Conservation (phyloP, 2,888 invertebrate species). For the Ichneumoninae sp. region DNA sequence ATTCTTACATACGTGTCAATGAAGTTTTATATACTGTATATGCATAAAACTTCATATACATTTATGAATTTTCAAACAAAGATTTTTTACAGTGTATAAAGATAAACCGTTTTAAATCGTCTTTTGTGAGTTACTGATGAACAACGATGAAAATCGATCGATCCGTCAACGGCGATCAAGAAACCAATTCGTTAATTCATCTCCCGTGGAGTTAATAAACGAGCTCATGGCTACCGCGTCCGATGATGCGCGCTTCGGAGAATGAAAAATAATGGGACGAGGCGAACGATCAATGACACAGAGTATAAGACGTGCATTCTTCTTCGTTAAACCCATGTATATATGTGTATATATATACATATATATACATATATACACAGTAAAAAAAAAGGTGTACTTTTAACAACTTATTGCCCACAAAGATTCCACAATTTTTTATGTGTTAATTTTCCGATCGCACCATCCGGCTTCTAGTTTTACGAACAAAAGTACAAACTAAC, state of each 20-base stretch:
- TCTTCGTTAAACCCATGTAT: conserved; percentile 1
- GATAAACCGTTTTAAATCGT: neutral
- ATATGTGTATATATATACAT: neutral
- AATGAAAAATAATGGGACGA: conserved; percentile 52
- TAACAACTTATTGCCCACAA: too few species aligned
- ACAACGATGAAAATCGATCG: neutral
- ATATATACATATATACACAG: neutral
- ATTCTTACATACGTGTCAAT: too few species aligned
- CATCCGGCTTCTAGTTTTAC: too few species aligned
- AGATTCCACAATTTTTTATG: too few species aligned
- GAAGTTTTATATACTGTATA: too few species aligned
- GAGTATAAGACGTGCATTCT: conserved; percentile 35
- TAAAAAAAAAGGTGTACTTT: too few species aligned
- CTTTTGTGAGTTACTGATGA: neutral
- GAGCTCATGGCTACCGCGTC: conserved; percentile 43
- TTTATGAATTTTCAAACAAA: too few species aligned
- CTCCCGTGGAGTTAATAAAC: conserved; percentile 40
- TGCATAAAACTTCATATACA: too few species aligned
- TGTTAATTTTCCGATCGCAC: too few species aligned
- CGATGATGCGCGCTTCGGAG: conserved; percentile 21
- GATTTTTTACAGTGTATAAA: too few species aligned
- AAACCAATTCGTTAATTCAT: conserved; percentile 11
- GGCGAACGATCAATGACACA: conserved; percentile 52
- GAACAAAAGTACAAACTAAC: too few species aligned
- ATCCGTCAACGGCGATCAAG: neutral